phyloP scores from a whole-genome alignment of 37 sponge, comb jelly and placozoan genomes.

The Chondrosia reniformis region DNA sequence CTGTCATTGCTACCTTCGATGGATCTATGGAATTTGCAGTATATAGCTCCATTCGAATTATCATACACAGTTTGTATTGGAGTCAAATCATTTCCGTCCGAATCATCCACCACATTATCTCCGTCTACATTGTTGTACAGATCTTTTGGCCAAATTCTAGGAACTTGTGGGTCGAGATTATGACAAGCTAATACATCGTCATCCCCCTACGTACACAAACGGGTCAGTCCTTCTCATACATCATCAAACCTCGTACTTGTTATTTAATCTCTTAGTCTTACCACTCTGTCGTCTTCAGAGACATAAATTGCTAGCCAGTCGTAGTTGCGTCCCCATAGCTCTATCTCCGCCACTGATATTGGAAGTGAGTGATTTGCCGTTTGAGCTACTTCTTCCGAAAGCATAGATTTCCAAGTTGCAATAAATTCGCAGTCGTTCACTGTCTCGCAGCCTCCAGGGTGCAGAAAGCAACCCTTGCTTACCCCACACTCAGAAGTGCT shows the following conservation, averaged over 20 bases:
- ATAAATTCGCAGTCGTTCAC: neutral
- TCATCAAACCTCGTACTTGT: no score
- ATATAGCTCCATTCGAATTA: neutral
- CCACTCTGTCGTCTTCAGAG: neutral
- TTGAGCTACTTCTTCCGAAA: neutral
- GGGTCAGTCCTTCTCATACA: no score
- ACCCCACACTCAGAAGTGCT: neutral
- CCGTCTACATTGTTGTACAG: neutral
- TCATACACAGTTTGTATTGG: neutral
- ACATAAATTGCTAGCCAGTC: neutral
- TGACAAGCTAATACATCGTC: slow-evolving; percentile 16
- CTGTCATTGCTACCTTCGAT: neutral
- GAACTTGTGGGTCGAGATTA: neutral
- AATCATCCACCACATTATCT: neutral
- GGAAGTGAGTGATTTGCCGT: no score
- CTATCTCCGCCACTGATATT: neutral
- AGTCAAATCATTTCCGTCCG: neutral
- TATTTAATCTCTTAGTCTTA: no score
- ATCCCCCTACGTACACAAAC: neutral
- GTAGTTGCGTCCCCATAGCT: no score
- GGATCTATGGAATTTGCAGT: slow-evolving; percentile 1
- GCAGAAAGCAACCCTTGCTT: neutral
- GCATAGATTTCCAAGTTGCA: neutral
- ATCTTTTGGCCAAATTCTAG: neutral
- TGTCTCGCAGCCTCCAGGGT: neutral